Evolutionary conservation across 2,888 invertebrate genomes (phyloP), one percentile per base, ranked within the genome.

Genomic region (Yponomeuta cagnagella): DNA sequence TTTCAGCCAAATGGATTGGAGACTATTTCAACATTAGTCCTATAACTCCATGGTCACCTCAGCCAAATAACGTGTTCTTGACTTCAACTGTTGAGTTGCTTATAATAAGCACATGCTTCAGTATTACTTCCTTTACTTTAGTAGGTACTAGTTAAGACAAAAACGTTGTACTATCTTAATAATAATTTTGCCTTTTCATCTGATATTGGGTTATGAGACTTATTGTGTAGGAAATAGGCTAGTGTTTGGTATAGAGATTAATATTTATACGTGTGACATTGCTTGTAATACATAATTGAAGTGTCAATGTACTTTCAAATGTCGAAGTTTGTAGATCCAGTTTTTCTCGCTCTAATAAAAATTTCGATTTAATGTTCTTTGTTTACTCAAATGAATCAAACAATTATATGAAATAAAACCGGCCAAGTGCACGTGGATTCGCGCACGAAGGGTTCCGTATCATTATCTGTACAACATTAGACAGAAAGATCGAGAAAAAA

Each of bases 21-120:
- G 43, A 8, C 43, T 33, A 33, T 33, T 4, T 43, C 9, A 5
- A 43, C 43, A 8, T 6, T 8, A 43, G 43, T 43, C 43, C 8
- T 8, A 43, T 43, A 8, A 43, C 43, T 63, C n/a, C 70, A 77
- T 82, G 78, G 82, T 76, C 78, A 82, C 75, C 76, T 80, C 81
- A 82, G 75, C n/a, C 72, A 70, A 58, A 72, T 73, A 77, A 76
- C 77, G 73, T 72, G 77, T 76, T 80, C 76, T 78, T 76, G 73
- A 78, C 77, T 82, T 77, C 72, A 48, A 68, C 43, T 68, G 82
- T 82, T 85, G 84, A 84, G 82, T 82, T 79, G 80, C 80, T 80
- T 81, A 81, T 86, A 86, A 86, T 85, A 85, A 83, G 82, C 81
- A 82, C 80, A 81, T 82, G 81, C 78, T 79, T 78, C 80, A 82